Evolutionary conservation across 1,140 invertebrate species (phyloP), one percentile per base, ranked within the genome.

Genomic region (Parasteatoda tepidariorum): DNA sequence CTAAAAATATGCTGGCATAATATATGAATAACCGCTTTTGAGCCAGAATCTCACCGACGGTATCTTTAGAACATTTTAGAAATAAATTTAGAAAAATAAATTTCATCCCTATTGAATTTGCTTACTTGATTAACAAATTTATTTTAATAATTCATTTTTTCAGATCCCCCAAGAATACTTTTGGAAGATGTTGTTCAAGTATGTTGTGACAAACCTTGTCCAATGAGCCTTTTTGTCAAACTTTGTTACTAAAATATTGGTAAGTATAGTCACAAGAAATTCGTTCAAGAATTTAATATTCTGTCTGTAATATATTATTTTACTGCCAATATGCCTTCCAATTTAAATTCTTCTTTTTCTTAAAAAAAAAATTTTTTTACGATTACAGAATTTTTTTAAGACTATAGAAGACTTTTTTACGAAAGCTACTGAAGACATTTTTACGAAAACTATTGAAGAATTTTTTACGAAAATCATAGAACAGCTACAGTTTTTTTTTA

Each of bases 131-230:
- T n/a, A n/a, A n/a, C n/a, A n/a, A n/a, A n/a, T n/a, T n/a, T n/a
- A n/a, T n/a, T n/a, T n/a, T n/a, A n/a, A n/a, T 5, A 13, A 24
- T 22, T 57, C 18, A 30, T 26, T 79, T 9, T 67, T 68, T 38
- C 28, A 79, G 62, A 79, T 68, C 64, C 75, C 1, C 28, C 18
- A 5, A 64, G 34, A 55, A 33, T 79, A 55, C 41, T 9, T 22
- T 1, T 68, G 2, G 9, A 67, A 55, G 62, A 59, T 4, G 31
- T 79, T 15, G 6, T n/a, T 9, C 33, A 55, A 38, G 22, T 59
- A 24, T 79, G 75, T 13, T 79, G 75, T 38, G 11, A 30, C 33
- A 57, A 22, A 15, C 75, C 75, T 18, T 79, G 75, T 13, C 15
- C 62, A 31, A 79, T 79, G 62, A 54, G 61, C 0, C 11, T 79